Percentiles rank a stretch among this genome's conserved stretches.
Conservation (phyloP, 2,888 invertebrate genomes). For the Tricholauxania praeusta region DNA sequence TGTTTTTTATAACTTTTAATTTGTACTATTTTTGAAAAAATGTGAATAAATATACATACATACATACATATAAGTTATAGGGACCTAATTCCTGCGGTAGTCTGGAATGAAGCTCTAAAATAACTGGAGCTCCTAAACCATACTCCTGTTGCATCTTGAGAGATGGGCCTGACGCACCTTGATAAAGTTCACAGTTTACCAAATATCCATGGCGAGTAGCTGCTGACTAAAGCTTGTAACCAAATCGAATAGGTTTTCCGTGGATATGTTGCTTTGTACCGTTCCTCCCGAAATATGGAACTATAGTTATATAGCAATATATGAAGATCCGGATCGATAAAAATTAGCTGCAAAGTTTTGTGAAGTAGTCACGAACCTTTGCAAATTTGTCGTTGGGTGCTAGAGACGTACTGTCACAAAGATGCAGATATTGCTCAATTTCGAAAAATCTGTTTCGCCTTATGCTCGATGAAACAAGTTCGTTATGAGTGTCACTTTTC, state of each 20-base stretch:
- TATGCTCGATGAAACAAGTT: slow-evolving; percentile 32
- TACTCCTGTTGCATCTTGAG: neutral
- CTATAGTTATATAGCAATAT: slow-evolving; percentile 37
- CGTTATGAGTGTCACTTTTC: slow-evolving; percentile 33
- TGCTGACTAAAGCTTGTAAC: slow-evolving; percentile 38
- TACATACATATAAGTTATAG: no score
- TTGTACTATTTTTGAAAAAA: no score
- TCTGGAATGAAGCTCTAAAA: no score
- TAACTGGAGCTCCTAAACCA: no score
- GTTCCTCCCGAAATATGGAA: neutral
- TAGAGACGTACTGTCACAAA: slow-evolving; percentile 30
- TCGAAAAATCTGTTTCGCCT: slow-evolving; percentile 8
- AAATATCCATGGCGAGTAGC: slow-evolving; percentile 39
- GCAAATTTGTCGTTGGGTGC: slow-evolving; percentile 30
- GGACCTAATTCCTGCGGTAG: no score
- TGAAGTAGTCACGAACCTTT: slow-evolving; percentile 27
- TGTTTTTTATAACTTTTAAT: no score
- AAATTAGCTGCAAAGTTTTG: slow-evolving; percentile 33
- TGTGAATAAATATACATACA: no score
- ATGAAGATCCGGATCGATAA: slow-evolving; percentile 27
- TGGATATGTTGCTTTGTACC: slow-evolving; percentile 33
- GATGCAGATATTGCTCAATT: neutral
- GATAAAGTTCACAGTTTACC: slow-evolving; percentile 31
- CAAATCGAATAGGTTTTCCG: slow-evolving; percentile 34
- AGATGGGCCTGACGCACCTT: slow-evolving; percentile 33